Evolutionary conservation across 2,113 vertebrate genomes (phyloP).

Genomic region (Oplegnathus fasciatus): DNA sequence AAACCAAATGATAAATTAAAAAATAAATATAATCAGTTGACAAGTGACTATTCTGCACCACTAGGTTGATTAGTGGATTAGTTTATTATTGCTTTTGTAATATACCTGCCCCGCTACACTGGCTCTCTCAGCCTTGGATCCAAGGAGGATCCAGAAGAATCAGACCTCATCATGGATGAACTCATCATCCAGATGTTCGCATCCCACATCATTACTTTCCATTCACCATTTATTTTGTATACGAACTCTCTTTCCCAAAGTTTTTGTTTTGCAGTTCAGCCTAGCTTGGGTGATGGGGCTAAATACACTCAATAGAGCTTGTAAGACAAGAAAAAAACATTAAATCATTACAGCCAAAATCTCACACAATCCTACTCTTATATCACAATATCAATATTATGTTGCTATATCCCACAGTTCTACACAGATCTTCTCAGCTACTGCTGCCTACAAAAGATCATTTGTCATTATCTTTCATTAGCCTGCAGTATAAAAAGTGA

Average conservation of each 20-base stretch:
- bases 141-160: conserved; percentile 27
- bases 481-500: not conserved
- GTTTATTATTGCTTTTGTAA: conserved; percentile 33
- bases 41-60: not conserved
- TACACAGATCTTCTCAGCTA: not conserved
- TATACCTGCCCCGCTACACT: conserved; percentile 1
- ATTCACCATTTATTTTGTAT: conserved; percentile 25
- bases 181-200: conserved; percentile 42
- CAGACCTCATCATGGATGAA: conserved; percentile 9
- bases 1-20: not conserved
- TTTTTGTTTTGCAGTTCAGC: not conserved
- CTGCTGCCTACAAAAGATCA: not conserved
- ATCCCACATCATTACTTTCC: not conserved
- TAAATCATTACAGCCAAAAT: not conserved
- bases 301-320: not conserved
- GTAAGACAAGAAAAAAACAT: not conserved
- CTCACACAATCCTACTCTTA: not conserved
- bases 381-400: not conserved
- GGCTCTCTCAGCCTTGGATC: conserved; percentile 34
- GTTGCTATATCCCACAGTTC: not conserved
- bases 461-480: not conserved
- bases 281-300: not conserved
- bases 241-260: not conserved
- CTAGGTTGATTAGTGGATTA: not conserved
- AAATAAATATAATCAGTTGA: conserved; percentile 1